These are phyloP conservation scores for Sesia bembeciformis DNA, from an alignment of 2,888 invertebrate genomes.

Conservation along the genomic window DNA sequence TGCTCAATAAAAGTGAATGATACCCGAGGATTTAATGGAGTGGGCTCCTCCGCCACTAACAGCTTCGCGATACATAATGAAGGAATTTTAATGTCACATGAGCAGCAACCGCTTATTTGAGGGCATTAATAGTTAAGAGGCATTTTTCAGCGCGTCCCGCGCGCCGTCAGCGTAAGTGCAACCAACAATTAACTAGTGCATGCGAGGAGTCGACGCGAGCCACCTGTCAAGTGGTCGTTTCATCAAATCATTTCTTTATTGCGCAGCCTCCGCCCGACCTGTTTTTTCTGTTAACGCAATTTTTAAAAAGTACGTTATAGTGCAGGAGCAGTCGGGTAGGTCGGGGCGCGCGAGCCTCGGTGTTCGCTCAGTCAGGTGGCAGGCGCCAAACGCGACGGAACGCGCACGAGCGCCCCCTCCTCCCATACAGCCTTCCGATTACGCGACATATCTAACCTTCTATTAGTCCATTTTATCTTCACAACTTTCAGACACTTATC, in stretches of 20 bases:
- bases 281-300: slow-evolving; percentile 46
- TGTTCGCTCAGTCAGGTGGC: slow-evolving; percentile 63
- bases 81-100: background rate
- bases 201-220: slow-evolving; percentile 56
- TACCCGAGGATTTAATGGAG: too few relatives aligned
- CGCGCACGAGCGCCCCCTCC: slow-evolving; percentile 23
- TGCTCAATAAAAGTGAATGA: too few relatives aligned
- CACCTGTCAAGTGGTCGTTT: slow-evolving; percentile 69
- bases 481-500: background rate
- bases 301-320: slow-evolving; percentile 58
- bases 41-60: too few relatives aligned
- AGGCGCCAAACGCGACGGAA: slow-evolving; percentile 62
- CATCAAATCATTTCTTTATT: slow-evolving; percentile 72
- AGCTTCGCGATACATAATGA: background rate
- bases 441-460: background rate
- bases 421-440: slow-evolving; percentile 40
- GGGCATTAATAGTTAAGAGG: slow-evolving; percentile 60
- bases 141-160: slow-evolving; percentile 59
- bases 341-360: slow-evolving; percentile 63
- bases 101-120: slow-evolving; percentile 57
- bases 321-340: slow-evolving; percentile 63
- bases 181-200: slow-evolving; percentile 59
- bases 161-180: slow-evolving; percentile 41
- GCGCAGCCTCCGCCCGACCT: slow-evolving; percentile 60
- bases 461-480: background rate